phyloP scores from a whole-genome alignment of 1,140 invertebrate species.

The Drosophila sucinea region DNA sequence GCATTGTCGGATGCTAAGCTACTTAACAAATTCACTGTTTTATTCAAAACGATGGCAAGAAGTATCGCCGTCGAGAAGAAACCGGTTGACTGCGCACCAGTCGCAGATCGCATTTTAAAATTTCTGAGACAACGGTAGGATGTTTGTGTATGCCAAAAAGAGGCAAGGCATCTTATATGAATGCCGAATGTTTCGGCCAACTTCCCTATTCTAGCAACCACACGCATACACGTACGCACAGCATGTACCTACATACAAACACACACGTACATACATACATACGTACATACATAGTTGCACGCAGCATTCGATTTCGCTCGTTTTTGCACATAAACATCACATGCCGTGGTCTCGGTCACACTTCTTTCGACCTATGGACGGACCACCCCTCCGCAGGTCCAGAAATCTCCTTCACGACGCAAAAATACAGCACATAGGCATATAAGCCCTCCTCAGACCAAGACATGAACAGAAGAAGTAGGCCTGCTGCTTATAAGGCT shows the following conservation, averaged over 20 bases:
- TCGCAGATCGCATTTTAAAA: constrained; percentile 5
- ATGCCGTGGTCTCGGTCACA: constrained; percentile 39
- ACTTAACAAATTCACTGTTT: background rate
- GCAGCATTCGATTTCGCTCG: constrained; percentile 56
- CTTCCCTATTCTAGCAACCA: constrained; percentile 26
- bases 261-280: constrained; percentile 12
- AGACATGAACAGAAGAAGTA: constrained; percentile 69
- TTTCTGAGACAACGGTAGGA: background rate
- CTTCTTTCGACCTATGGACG: constrained; percentile 28
- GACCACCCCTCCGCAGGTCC: constrained; percentile 32
- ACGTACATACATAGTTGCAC: constrained; percentile 22
- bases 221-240: background rate
- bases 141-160: constrained; percentile 33
- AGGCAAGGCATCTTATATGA: constrained; percentile 46
- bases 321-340: constrained; percentile 42
- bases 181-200: constrained; percentile 13
- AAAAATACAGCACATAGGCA: constrained; percentile 43
- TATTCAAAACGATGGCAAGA: background rate
- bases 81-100: constrained; percentile 13
- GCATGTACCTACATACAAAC: background rate
- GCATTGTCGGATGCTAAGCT: background rate
- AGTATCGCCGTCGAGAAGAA: background rate
- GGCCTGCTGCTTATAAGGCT: constrained; percentile 57
- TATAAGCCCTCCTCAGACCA: constrained; percentile 44
- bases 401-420: constrained; percentile 28